These are phyloP conservation scores for Threskiornis aethiopicus DNA, from an alignment of 2,797 vertebrate genomes.

Conservation along the genomic window DNA sequence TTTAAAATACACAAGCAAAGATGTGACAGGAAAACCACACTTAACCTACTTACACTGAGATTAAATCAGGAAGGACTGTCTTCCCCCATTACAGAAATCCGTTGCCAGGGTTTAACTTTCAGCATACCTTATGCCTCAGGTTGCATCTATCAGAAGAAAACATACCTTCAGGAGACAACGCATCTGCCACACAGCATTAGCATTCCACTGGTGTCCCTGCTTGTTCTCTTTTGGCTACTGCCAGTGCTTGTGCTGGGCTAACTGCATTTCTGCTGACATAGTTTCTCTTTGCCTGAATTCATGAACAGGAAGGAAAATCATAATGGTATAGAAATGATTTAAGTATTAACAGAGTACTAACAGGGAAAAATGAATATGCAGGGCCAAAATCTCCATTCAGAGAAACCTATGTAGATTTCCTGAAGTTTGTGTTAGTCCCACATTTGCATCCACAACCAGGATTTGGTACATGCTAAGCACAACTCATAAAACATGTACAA, in stretches of 20 bases:
- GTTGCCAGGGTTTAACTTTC: neutral
- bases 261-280: neutral
- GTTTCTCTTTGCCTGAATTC: neutral
- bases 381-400: neutral
- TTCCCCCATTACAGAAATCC: neutral
- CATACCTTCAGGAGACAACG: neutral
- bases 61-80: conserved; percentile 42
- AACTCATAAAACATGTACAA: neutral
- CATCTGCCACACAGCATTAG: neutral
- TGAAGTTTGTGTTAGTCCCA: neutral
- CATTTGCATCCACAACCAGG: neutral
- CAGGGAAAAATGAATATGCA: neutral
- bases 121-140: neutral
- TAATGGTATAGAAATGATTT: neutral
- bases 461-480: neutral
- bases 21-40: conserved; percentile 62
- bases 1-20: conserved; percentile 3
- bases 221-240: neutral
- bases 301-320: neutral
- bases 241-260: neutral
- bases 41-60: conserved; percentile 54
- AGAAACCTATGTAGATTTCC: neutral
- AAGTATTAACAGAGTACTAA: neutral
- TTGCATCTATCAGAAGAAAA: neutral
- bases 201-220: neutral